Percentiles rank a stretch among this genome's conserved stretches.
These are phyloP conservation scores for Pristionchus entomophagus DNA, from an alignment of 2,888 invertebrate genomes.

Conservation along the genomic window DNA sequence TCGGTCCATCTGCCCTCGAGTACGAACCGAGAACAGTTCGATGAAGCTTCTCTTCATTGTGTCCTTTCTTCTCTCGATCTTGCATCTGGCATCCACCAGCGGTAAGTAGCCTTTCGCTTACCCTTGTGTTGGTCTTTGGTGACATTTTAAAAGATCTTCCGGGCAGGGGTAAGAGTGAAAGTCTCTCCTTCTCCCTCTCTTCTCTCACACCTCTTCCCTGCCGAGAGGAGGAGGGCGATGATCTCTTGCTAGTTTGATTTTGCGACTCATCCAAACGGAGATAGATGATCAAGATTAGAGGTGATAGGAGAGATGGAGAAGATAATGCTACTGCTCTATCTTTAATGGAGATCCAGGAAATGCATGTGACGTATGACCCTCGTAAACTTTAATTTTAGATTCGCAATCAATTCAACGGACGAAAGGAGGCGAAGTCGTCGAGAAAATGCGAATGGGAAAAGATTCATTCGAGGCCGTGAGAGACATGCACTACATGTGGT, in stretches of 20 bases:
- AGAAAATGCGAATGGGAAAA: constrained; percentile 43
- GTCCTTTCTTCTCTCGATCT: not conserved
- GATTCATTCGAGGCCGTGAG: constrained; percentile 28
- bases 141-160: constrained; percentile 7
- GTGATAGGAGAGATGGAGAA: not conserved
- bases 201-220: not conserved
- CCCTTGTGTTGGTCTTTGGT: not conserved
- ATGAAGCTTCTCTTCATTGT: not conserved
- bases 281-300: not conserved
- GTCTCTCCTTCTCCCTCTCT: not conserved
- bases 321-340: not conserved
- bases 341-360: not conserved
- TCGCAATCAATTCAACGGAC: not conserved
- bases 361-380: not conserved
- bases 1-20: not conserved
- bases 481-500: constrained; percentile 45
- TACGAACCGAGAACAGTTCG: not conserved
- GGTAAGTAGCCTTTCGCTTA: not conserved
- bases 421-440: not conserved
- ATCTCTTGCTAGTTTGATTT: constrained; percentile 37
- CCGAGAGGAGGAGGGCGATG: not conserved
- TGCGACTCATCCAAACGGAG: not conserved
- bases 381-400: not conserved
- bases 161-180: constrained; percentile 24
- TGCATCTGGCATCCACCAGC: not conserved